These are phyloP conservation scores for Sepioteuthis lessoniana DNA, from an alignment of 2,888 invertebrate genomes.

Conservation along the genomic window DNA sequence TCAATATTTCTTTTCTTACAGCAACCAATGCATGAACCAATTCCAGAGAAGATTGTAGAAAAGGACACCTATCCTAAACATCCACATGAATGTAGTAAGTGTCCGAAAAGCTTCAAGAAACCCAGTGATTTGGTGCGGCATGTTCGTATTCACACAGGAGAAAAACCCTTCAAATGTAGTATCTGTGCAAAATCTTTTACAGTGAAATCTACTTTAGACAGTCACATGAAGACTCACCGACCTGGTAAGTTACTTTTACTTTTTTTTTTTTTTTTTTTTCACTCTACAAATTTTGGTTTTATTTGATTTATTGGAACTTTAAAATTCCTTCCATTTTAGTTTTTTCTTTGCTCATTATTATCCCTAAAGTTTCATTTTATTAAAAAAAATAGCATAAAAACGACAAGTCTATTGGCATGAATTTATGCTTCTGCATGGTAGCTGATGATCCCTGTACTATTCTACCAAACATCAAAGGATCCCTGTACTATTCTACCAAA, in stretches of 20 bases:
- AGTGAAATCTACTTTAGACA: slow-evolving; percentile 81
- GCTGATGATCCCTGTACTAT: too few species aligned
- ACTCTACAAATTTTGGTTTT: background rate
- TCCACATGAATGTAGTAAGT: slow-evolving; percentile 72
- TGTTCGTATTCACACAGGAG: slow-evolving; percentile 77
- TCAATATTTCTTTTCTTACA: background rate
- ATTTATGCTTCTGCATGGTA: too few species aligned
- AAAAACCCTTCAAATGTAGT: slow-evolving; percentile 75
- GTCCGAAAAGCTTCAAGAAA: slow-evolving; percentile 76
- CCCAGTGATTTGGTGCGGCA: slow-evolving; percentile 76
- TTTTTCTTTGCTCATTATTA: too few species aligned
- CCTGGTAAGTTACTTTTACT: slow-evolving; percentile 56
- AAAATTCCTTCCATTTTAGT: too few species aligned
- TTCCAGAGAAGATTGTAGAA: background rate
- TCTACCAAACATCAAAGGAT: too few species aligned
- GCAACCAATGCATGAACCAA: background rate
- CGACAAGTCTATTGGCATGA: too few species aligned
- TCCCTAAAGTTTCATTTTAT: too few species aligned
- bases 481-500: too few species aligned
- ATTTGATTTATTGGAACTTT: too few species aligned
- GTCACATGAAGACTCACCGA: slow-evolving; percentile 72
- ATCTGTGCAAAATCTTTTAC: slow-evolving; percentile 77
- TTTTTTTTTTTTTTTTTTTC: slow-evolving; percentile 48
- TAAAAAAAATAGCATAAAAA: too few species aligned
- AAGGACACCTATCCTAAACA: slow-evolving; percentile 54